Base-by-base conservation (phyloP, 2,888 invertebrate species). In the Anarsia innoxiella region DNA sequence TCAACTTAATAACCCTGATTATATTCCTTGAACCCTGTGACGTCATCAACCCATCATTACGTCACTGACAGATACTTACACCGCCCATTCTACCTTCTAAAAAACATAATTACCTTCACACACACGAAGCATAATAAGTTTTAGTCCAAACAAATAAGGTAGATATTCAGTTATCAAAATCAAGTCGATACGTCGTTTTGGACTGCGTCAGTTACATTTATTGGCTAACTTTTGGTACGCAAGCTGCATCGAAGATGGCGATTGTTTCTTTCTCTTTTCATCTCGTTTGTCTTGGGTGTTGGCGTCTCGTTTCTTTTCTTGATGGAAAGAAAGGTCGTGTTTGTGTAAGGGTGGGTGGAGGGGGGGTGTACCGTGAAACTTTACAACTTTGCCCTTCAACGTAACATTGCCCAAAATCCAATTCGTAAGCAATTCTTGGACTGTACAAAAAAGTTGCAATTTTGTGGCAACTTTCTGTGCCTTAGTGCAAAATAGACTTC, bases 231-330 rank as follows among this genome's bases (percentile, higher is more conserved):
- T 78, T 70, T 72, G 82, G 82, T 82, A 80, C 79, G 71, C 61
- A 64, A 69, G 66, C 68, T 80, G 80, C 82, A 82, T 79, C 80
- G 79, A 82, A 80, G 82, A 80, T 82, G 82, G 80, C 80, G 79
- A 66, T 63, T 64, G 52, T 42, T 56, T 48, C 59, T 52, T 40
- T 76, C 77, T 60, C 66, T 55, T 52, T 70, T 63, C 40, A 42
- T 48, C 66, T 35, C 41, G 44, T 30, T 6, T 42, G 46, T 44
- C 33, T 34, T 35, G 8, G 38, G 41, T 62, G 57, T 51, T 44
- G 53, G 51, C 49, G 48, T 76, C 76, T 59, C 62, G 54, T 50
- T 69, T 67, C 54, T 64, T 70, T 72, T 75, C 77, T 80, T 78
- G 66, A 66, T 51, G 53, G 70, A 79, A 80, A 80, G 78, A 80